These are phyloP conservation scores for Leucophenga montana DNA, from an alignment of 2,888 invertebrate species.

Conservation along the genomic window DNA sequence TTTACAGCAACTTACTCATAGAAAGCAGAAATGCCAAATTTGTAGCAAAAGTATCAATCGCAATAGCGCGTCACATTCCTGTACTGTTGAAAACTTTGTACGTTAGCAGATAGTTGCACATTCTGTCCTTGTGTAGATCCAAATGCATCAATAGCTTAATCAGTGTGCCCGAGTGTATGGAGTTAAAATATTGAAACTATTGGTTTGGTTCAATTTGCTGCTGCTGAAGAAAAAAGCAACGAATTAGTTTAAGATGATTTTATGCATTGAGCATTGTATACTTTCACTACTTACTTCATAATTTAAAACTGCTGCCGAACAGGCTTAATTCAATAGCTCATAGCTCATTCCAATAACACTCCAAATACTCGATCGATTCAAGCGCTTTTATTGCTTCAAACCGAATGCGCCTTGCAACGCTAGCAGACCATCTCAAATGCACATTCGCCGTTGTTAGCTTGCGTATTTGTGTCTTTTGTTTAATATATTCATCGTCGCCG, in stretches of 20 bases:
- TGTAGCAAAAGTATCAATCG: slow-evolving; percentile 85
- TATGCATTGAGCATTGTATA: too few species aligned
- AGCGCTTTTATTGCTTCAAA: slow-evolving; percentile 85
- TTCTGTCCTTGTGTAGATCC: slow-evolving; percentile 84
- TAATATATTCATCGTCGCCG: slow-evolving; percentile 73
- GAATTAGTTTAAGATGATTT: too few species aligned
- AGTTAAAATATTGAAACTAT: slow-evolving; percentile 80
- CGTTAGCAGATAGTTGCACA: slow-evolving; percentile 75
- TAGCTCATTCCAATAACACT: slow-evolving; percentile 89
- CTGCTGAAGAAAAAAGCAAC: too few species aligned
- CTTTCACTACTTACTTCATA: slow-evolving; percentile 78
- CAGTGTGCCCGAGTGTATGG: slow-evolving; percentile 88
- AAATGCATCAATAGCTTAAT: slow-evolving; percentile 83
- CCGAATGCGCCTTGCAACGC: slow-evolving; percentile 76
- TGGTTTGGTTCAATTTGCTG: too few species aligned
- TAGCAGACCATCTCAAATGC: slow-evolving; percentile 89
- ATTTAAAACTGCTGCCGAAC: slow-evolving; percentile 79
- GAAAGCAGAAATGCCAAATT: slow-evolving; percentile 85
- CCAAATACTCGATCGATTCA: slow-evolving; percentile 85
- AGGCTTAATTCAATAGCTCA: slow-evolving; percentile 83
- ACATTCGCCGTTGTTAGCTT: slow-evolving; percentile 77
- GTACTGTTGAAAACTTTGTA: slow-evolving; percentile 74
- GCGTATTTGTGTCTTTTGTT: slow-evolving; percentile 77
- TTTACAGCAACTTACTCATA: slow-evolving; percentile 77
- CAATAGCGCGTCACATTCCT: slow-evolving; percentile 77